Conservation (phyloP, 1,140 invertebrate species). For the Antheraea pernyi region DNA sequence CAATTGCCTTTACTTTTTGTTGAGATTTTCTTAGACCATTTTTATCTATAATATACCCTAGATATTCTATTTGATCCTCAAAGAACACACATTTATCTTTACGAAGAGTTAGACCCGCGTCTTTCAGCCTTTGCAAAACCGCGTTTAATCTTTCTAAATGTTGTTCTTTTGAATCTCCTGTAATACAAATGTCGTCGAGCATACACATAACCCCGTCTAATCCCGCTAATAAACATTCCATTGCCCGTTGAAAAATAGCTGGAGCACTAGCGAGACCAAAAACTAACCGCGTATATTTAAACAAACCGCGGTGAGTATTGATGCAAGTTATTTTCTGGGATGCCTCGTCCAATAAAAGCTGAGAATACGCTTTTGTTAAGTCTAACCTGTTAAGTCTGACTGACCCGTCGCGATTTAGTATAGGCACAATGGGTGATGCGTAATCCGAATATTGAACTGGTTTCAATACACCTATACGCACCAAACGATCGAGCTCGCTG, state of each 20-base stretch:
- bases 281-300: background rate
- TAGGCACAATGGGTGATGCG: background rate
- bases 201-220: background rate
- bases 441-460: background rate
- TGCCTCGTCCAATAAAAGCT: background rate
- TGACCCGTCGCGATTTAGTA: background rate
- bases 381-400: background rate
- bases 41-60: background rate
- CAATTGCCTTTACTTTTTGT: no score
- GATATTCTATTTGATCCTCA: background rate
- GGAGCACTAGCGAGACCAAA: background rate
- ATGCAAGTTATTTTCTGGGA: background rate
- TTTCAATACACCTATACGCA: background rate
- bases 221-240: background rate
- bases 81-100: background rate
- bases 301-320: background rate
- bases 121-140: background rate
- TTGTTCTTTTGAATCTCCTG: background rate
- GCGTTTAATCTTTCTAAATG: background rate
- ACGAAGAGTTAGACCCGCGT: background rate
- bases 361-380: background rate
- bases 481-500: background rate
- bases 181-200: background rate
- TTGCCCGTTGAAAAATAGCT: background rate
- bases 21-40: no score